A percentile compares a stretch with the other conserved stretches of the same genome.
Evolutionary conservation across 2,797 vertebrate species (phyloP).

Genomic region (Dermochelys coriacea): DNA sequence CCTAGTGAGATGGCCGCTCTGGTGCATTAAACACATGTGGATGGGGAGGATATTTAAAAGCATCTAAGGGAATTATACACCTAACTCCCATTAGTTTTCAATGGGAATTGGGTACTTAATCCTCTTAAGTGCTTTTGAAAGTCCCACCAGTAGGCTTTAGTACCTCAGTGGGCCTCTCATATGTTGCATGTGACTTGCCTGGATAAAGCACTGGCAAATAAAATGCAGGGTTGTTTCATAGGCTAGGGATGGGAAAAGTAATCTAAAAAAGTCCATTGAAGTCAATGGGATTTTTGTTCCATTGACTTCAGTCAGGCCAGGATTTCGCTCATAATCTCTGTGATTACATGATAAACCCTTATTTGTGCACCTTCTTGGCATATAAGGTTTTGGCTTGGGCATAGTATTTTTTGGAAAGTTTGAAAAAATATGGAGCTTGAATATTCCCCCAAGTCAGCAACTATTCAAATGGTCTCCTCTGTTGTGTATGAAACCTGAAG

Average conservation of each 20-base stretch:
- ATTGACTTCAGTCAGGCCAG: not conserved
- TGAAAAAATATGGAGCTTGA: not conserved
- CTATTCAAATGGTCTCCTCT: not conserved
- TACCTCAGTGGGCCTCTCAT: not conserved
- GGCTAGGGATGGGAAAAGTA: not conserved
- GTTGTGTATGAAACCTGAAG: accelerated
- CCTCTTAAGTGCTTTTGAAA: not conserved
- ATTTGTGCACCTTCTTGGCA: not conserved
- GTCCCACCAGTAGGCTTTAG: not conserved
- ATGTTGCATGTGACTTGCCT: not conserved
- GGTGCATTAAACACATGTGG: not conserved
- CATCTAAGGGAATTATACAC: not conserved
- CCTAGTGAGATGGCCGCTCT: not conserved
- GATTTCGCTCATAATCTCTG: not conserved
- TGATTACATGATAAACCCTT: not conserved
- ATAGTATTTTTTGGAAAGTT: not conserved
- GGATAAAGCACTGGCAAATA: not conserved
- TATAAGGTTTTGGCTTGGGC: not conserved
- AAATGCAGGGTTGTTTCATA: not conserved
- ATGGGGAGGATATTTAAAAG: not conserved
- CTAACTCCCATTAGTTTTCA: not conserved
- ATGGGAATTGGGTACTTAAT: not conserved
- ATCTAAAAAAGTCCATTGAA: not conserved
- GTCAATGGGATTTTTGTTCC: not conserved
- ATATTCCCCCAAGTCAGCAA: not conserved